A percentile compares a stretch with the other conserved stretches of the same genome.
Conservation (phyloP, 2,888 invertebrate species). For the Oligia strigilis region DNA sequence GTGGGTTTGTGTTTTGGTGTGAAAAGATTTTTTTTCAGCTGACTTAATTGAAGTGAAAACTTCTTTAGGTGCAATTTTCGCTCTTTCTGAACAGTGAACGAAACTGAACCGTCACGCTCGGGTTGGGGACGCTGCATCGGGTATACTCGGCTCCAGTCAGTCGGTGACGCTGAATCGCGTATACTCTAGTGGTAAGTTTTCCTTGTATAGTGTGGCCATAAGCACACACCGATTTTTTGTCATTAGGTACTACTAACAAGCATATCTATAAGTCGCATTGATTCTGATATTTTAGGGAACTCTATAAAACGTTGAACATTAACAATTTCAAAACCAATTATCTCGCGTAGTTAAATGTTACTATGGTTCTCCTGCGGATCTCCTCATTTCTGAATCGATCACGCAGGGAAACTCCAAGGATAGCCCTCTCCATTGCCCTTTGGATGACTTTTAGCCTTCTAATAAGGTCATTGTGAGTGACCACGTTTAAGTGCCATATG, state of each 20-base stretch:
- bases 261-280: no score
- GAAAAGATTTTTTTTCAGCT: not conserved
- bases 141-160: not conserved
- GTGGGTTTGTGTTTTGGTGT: conserved; percentile 4
- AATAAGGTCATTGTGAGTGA: no score
- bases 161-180: not conserved
- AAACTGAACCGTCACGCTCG: not conserved
- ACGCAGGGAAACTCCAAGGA: no score
- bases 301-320: not conserved
- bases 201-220: no score
- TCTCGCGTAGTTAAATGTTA: not conserved
- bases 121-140: not conserved
- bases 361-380: no score
- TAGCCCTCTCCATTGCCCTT: no score
- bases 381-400: no score
- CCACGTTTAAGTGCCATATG: no score
- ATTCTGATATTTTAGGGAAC: not conserved
- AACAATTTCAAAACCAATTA: not conserved
- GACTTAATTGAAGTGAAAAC: no score
- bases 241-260: not conserved
- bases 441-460: no score
- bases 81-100: not conserved
- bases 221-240: not conserved
- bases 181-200: not conserved
- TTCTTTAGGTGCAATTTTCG: not conserved